Conservation (phyloP, 2,888 invertebrate genomes). For the Pyrgus malvae region DNA sequence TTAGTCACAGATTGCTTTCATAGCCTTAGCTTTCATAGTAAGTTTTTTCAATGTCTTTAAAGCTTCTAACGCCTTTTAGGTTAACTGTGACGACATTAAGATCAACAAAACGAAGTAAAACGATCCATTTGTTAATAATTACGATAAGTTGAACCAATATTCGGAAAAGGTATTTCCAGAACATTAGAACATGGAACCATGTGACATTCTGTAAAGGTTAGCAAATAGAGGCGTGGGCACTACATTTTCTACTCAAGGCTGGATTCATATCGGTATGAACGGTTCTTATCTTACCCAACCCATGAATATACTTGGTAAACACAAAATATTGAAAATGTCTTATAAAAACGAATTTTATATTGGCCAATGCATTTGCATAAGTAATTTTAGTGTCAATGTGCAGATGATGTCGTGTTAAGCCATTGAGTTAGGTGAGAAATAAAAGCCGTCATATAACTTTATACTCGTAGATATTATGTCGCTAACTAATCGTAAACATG, state of each 20-base stretch:
- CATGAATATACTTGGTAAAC: conserved; percentile 38
- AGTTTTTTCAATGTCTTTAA: no score
- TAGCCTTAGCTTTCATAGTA: background rate
- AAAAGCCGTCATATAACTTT: conserved; percentile 3
- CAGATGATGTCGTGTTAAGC: conserved; percentile 7
- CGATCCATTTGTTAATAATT: no score
- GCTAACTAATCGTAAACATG: conserved; percentile 41
- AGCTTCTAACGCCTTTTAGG: no score
- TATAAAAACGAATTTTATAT: background rate
- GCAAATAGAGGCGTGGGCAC: conserved; percentile 60
- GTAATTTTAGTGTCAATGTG: background rate
- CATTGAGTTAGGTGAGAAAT: conserved; percentile 3
- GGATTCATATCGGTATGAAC: conserved; percentile 40
- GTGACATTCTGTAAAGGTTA: conserved; percentile 22
- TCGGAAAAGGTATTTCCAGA: background rate
- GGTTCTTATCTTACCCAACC: conserved; percentile 49
- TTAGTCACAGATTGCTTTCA: conserved; percentile 38
- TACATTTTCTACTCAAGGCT: conserved; percentile 57
- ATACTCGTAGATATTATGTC: conserved; percentile 35
- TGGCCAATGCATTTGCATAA: background rate
- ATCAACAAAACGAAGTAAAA: background rate
- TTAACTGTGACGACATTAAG: no score
- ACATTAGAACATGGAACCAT: background rate
- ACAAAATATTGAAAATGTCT: background rate
- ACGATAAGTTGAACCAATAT: no score